A percentile compares a stretch with the other conserved stretches of the same genome.
These are phyloP conservation scores for Dasyurus viverrinus DNA, from an alignment of 2,113 vertebrate species.

Conservation along the genomic window DNA sequence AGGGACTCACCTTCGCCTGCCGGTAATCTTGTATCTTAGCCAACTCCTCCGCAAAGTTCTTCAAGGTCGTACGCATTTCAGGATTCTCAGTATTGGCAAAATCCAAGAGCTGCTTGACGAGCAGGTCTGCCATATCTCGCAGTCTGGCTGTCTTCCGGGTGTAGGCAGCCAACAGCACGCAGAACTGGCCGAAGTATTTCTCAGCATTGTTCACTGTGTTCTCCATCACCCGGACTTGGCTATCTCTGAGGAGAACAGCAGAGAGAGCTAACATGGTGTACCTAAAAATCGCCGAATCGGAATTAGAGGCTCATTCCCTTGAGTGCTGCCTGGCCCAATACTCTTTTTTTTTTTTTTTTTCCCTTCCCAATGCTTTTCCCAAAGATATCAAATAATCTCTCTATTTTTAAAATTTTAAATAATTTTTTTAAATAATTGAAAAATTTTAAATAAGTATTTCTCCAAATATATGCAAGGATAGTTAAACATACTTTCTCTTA, in stretches of 20 bases:
- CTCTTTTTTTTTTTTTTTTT: no score
- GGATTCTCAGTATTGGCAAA: conserved; percentile 80
- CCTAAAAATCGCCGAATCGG: no score
- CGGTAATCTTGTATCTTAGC: conserved; percentile 90
- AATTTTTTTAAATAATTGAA: no score
- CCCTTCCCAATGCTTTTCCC: accelerated
- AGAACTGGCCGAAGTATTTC: conserved; percentile 85
- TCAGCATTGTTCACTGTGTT: conserved; percentile 74
- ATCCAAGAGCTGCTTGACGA: conserved; percentile 82
- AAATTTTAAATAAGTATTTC: no score
- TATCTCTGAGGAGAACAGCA: conserved; percentile 60
- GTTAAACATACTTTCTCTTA: not conserved
- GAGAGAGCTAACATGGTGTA: not conserved
- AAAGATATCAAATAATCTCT: not conserved
- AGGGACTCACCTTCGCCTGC: conserved; percentile 86
- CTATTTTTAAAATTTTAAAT: no score
- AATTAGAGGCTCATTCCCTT: accelerated
- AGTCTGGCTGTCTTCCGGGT: conserved; percentile 84
- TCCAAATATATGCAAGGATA: no score
- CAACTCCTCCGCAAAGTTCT: conserved; percentile 85
- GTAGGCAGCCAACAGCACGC: conserved; percentile 81
- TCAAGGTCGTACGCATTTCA: conserved; percentile 75
- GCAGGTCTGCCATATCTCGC: conserved; percentile 82
- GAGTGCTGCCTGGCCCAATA: not conserved
- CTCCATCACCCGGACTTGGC: conserved; percentile 82